phyloP scores from a whole-genome alignment of 2,888 invertebrate genomes.

The Apotomis turbidana region DNA sequence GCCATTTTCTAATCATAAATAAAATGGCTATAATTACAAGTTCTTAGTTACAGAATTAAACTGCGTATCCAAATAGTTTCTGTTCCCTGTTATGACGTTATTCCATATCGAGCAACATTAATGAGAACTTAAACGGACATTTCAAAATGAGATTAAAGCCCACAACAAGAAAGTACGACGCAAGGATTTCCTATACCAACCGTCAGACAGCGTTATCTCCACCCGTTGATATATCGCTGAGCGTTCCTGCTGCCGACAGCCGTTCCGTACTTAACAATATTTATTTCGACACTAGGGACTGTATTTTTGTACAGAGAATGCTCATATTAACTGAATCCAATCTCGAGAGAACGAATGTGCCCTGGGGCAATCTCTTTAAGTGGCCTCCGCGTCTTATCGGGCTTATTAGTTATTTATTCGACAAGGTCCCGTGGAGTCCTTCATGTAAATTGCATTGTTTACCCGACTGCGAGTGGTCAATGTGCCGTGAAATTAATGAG shows the following conservation, averaged over 20 bases:
- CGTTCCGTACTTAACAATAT: constrained; percentile 64
- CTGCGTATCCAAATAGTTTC: too few species aligned
- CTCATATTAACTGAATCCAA: constrained; percentile 72
- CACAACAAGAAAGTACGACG: constrained; percentile 17
- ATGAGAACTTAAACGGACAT: constrained; percentile 28
- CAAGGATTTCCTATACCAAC: constrained; percentile 46
- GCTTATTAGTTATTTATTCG: constrained; percentile 80
- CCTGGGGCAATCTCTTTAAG: constrained; percentile 77
- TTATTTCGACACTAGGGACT: constrained; percentile 68
- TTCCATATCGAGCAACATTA: not conserved
- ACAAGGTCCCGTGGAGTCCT: constrained; percentile 59
- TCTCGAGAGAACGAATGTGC: constrained; percentile 63
- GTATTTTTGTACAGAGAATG: constrained; percentile 65
- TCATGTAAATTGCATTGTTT: constrained; percentile 70
- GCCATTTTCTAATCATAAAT: too few species aligned
- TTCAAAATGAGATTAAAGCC: constrained; percentile 35
- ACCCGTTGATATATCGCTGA: constrained; percentile 45
- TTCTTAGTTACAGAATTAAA: too few species aligned
- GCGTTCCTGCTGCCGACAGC: constrained; percentile 51
- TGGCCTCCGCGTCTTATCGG: constrained; percentile 71
- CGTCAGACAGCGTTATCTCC: constrained; percentile 47
- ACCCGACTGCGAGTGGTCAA: constrained; percentile 30
- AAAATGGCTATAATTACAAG: too few species aligned
- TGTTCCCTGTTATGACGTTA: not conserved
- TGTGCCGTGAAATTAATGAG: constrained; percentile 33